Conservation (phyloP, 2,888 invertebrate genomes). For the Orthosia gracilis region DNA sequence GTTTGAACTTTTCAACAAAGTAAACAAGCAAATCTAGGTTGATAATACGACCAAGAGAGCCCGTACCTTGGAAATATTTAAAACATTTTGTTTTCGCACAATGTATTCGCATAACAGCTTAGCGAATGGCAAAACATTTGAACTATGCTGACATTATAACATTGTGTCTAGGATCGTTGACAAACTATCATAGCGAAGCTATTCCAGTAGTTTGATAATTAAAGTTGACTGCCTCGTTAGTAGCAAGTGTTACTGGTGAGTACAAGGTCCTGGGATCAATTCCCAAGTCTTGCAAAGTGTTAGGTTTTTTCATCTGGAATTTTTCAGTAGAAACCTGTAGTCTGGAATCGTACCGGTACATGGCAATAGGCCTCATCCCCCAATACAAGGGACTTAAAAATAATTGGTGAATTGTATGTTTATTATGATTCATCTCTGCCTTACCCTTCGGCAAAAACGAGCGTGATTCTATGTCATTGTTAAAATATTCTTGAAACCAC, state of each 20-base stretch:
- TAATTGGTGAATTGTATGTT: too few species aligned
- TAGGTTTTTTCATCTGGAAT: too few species aligned
- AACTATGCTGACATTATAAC: neutral
- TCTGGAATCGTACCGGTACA: too few species aligned
- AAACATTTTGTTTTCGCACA: too few species aligned
- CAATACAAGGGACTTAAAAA: too few species aligned
- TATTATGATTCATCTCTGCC: neutral
- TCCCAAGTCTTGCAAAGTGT: neutral
- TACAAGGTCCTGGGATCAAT: neutral
- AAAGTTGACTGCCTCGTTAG: neutral
- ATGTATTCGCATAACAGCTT: neutral
- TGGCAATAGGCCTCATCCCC: too few species aligned
- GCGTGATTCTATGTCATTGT: neutral
- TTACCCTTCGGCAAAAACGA: neutral
- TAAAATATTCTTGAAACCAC: conserved; percentile 10
- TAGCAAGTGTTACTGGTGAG: neutral
- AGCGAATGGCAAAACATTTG: neutral
- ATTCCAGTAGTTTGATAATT: neutral
- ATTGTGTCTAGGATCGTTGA: neutral
- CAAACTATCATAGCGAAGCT: neutral
- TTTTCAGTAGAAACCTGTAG: too few species aligned
- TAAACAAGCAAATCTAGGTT: too few species aligned
- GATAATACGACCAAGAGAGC: too few species aligned
- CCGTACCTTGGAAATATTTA: too few species aligned
- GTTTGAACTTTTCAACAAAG: too few species aligned